Base-by-base conservation (phyloP, 2,797 vertebrate genomes). In the Geotria australis region DNA sequence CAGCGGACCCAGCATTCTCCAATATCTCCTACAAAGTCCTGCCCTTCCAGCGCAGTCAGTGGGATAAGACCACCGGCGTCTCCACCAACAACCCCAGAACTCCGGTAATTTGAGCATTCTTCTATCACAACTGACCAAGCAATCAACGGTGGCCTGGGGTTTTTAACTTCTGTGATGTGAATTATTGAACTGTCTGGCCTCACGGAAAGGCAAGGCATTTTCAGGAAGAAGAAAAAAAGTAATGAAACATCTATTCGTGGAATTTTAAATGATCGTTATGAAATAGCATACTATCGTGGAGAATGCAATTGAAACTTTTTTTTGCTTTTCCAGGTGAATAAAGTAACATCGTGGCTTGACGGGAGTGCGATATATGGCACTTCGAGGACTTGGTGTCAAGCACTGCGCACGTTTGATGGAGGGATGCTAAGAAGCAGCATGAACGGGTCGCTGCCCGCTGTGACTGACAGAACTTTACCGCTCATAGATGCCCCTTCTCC, bases 291-390 rank as follows among this genome's bases (percentile, higher is more conserved):
- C 4, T 38, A 38, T 38, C 38, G 24, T 38, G 24, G 24, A 38
- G 38, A 38, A 38, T 5, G 24, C 24, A 38, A 38, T 38, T 24
- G 24, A 38, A 24, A 7, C 46, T 10, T 0, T 58, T 59, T 2
- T 11, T 59, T 62, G 24, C 47, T 47, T n/a, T n/a, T 53, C 10
- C 65, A 98, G 91, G 68, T 74, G 46, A 98, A 94, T 14, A 65
- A 69, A 10, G 79, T 79, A 70, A 91, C 85, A 0, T 72, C 82
- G 2, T 96, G 91, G 91, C 75, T 95, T 46, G 91, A 98, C 2
- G 89, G 88, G 59, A 96, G 88, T 69, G 81, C 91, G 66, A 86
- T 96, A 63, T 98, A 98, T 0, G 91, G 91, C 8, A 71, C 79
- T 0, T 85, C 78, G 0, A 72, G 78, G 13, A 84, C 83, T 49